Conservation (phyloP, 2,113 vertebrate species). For the Lipotes vexillifer region DNA sequence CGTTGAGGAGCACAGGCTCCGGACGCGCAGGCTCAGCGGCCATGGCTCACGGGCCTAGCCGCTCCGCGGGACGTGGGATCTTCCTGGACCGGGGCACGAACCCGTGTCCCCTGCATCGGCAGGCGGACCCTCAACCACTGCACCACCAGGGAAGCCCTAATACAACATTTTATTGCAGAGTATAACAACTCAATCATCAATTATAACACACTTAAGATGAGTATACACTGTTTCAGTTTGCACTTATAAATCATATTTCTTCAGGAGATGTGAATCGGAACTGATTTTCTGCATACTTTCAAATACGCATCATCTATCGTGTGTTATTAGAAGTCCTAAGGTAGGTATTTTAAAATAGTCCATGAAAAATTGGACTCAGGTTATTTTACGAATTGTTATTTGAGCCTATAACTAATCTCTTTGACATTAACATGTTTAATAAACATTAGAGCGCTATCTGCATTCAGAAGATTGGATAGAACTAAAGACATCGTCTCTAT, state of each 20-base stretch:
- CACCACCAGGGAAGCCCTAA: background rate
- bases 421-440: slow-evolving; percentile 60
- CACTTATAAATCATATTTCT: background rate
- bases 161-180: background rate
- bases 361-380: slow-evolving; percentile 13
- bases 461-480: slow-evolving; percentile 38
- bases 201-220: background rate
- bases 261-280: background rate
- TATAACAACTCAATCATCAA: background rate
- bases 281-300: background rate
- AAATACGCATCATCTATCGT: background rate
- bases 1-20: too few relatives aligned
- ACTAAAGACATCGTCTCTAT: slow-evolving; percentile 48
- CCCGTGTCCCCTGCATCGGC: too few relatives aligned
- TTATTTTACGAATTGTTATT: slow-evolving; percentile 42
- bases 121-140: too few relatives aligned
- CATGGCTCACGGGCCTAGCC: too few relatives aligned
- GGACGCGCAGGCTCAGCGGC: too few relatives aligned
- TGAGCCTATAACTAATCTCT: slow-evolving; percentile 49
- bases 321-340: background rate
- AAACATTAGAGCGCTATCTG: slow-evolving; percentile 50
- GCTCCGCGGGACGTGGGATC: too few relatives aligned
- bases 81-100: too few relatives aligned
- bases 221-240: background rate
- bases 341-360: slow-evolving; percentile 34